Evolutionary conservation across 2,888 invertebrate species (phyloP), one percentile per base, ranked within the genome.

Genomic region (Neoscelio sp.): DNA sequence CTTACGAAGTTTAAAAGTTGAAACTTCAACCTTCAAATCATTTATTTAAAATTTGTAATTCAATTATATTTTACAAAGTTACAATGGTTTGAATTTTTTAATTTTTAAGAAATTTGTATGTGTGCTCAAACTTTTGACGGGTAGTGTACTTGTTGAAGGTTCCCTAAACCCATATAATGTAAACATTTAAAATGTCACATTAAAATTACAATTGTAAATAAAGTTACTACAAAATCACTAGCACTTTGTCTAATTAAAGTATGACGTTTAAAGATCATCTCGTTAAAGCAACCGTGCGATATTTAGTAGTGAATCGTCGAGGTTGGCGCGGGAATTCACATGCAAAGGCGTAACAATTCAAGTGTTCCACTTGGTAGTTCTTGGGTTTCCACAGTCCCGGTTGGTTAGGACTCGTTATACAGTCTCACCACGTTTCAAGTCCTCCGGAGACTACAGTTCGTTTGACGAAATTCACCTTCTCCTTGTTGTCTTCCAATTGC

Each of bases 371-470:
- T 78, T 58, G 54, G 26, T 73, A 68, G 78, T 78, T 62, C 56
- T 42, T 48, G 67, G 60, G 48, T 78, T 78, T 30, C 67, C 44
- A 68, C 60, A 73, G 58, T 68, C 58, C 64, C 68, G 48, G 50
- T 70, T 78, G 58, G 70, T 78, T 74, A 78, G 74, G 64, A 70
- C 64, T 78, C 62, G 74, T 77, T 77, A 71, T 68, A 65, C 33
- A 77, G 48, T 71, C 77, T 77, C 64, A 56, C 68, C 74, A 78
- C 74, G 78, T 78, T 40, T 70, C 78, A 64, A 74, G 78, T 64
- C 56, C 74, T 68, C 68, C 46, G 40, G 74, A 67, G 64, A 78
- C 62, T 74, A 64, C 56, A 68, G 56, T 73, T 74, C 74, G 74
- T 74, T 74, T 78, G 78, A 77, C 70, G 58, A 77, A 76, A 76